These are phyloP conservation scores for Ammodytes dubius DNA, from an alignment of 2,113 vertebrate genomes.

Conservation along the genomic window DNA sequence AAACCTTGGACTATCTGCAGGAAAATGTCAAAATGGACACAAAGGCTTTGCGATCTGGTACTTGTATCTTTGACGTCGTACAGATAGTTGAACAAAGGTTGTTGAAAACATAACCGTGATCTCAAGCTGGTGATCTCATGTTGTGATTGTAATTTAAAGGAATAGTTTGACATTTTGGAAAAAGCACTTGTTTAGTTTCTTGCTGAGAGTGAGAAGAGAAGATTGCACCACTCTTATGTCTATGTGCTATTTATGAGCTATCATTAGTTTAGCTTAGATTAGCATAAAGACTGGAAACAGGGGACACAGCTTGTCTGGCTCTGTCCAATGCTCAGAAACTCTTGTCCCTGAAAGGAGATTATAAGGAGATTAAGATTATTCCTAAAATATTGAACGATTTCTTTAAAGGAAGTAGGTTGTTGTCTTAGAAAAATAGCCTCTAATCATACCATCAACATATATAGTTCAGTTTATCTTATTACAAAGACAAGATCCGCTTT, in stretches of 20 bases:
- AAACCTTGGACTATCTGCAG: conserved; percentile 32
- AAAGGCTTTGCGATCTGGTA: conserved; percentile 6
- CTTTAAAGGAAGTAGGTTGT: neutral
- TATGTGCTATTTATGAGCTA: neutral
- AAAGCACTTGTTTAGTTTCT: neutral
- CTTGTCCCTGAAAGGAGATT: neutral
- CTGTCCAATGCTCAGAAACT: neutral
- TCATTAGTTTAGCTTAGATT: conserved; percentile 6
- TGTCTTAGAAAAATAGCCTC: neutral
- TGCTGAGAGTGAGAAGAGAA: neutral
- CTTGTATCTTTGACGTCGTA: neutral
- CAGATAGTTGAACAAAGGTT: neutral
- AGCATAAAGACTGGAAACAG: conserved; percentile 23
- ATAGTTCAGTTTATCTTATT: conserved; percentile 3
- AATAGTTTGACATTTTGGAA: conserved; percentile 1
- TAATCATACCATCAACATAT: neutral
- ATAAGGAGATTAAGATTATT: neutral
- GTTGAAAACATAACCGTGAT: neutral
- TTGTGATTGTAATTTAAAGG: conserved; percentile 7
- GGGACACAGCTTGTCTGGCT: neutral
- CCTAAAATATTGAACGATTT: neutral
- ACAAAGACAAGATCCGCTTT: conserved; percentile 14
- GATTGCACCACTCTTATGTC: neutral
- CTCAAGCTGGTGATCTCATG: conserved; percentile 13
- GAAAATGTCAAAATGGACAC: neutral